Evolutionary conservation across 2,888 invertebrate genomes (phyloP), one percentile per base, ranked within the genome.

Genomic region (Eucera pruinosa): DNA sequence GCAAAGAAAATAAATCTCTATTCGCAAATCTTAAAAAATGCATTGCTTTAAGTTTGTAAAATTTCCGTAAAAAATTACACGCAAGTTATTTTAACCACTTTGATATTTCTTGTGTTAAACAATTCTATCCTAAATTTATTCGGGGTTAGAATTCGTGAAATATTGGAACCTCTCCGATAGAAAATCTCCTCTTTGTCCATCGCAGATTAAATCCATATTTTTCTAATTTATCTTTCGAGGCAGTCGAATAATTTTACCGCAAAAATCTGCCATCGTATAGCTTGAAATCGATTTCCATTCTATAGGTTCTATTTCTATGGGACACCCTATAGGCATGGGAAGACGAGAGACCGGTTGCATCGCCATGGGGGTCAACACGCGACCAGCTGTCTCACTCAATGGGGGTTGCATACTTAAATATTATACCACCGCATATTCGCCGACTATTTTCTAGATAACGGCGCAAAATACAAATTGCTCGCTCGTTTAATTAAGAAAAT

Each of bases 311-410:
- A 13, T 45, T 45, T 27, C 9, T 5, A 13, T 13, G 5, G n/a
- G 54, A 65, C 85, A 85, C 85, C 83, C 76, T 62, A 25, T 85
- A 85, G 77, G 72, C 36, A 52, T 11, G 13, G 18, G 23, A 57
- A 74, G 78, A 64, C 70, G 66, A 64, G 78, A 72, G 78, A 45
- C 60, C 80, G 80, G 55, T 75, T 77, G 62, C 69, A 83, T 66
- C 83, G 67, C 79, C 83, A 87, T 86, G 86, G 87, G 89, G 88
- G 87, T 86, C 88, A 88, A 87, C 90, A 90, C 90, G 89, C 89
- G 88, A 88, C 90, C 90, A 90, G 89, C 90, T 90, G 88, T 87
- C 86, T 81, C 85, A 47, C 64, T n/a, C 74, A 45, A 80, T 78
- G 65, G 81, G 78, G 81, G 66, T 78, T 65, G 75, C 70, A 78